Evolutionary conservation across 2,888 invertebrate genomes (phyloP), one percentile per base, ranked within the genome.

Genomic region (Sarcophaga rosellei): DNA sequence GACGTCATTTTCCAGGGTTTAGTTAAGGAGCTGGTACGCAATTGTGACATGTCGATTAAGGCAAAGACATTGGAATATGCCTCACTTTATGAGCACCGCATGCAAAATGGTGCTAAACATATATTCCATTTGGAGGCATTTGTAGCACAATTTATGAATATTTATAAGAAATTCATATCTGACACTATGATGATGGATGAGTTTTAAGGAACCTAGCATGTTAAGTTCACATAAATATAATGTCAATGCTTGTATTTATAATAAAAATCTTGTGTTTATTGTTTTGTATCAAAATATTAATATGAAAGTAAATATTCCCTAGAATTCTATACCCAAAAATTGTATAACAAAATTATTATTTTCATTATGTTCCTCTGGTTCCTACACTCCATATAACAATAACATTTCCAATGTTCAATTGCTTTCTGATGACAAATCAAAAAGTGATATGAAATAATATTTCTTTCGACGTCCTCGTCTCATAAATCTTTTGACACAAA

Each of bases 71-170:
- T 97, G 0, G 95, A 96, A 87, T 94, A 96, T 90, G 99, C 99
- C 12, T 98, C 99, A 0, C 95, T 95, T 84, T 98, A 97, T 93
- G 99, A 99, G 92, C 98, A 99, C 92, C 95, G 98, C 89, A 96
- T 99, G 95, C 96, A 97, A 90, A 95, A 96, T 79, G 99, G 99
- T 21, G 97, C 97, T 90, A 99, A 99, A 93, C 95, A 97, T 25
- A 99, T 99, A 90, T 99, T 98, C 91, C 99, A 99, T 93, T 94
- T 99, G 76, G 99, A 99, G 93, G 99, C 99, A 3, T 99, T 99
- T 94, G 96, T 99, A 70, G 98, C 98, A 0, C 97, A 97, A 90
- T 99, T 99, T 92, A 99, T 99, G 99, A 95, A 96, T 57, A 96
- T 98, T 89, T 99, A 98, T 92, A 97, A 98, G 91, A 96, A 96